Evolutionary conservation across 1,140 invertebrate species (phyloP), one percentile per base, ranked within the genome.

Genomic region (Nomia melanderi): DNA sequence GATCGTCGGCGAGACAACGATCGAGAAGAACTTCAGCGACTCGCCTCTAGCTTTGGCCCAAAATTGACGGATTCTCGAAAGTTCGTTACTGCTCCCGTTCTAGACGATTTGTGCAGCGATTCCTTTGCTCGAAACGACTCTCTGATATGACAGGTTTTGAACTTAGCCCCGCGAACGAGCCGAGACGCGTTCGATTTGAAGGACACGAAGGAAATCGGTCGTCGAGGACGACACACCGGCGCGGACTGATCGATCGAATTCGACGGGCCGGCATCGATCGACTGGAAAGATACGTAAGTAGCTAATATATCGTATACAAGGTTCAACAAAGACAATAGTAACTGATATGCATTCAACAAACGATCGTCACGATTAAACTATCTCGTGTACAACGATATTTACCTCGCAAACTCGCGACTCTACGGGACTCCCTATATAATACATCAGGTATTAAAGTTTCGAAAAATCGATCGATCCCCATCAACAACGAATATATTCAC

Each of bases 321-420:
- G 44, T 33, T 59, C 20, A 67, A 59, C 39, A 50, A 50, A 59
- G 23, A 23, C 20, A 69, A 50, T 36, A 31, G 29, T 59, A 76
- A 76, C 33, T 47, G 64, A 75, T 75, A 75, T 69, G 73, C 54
- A 36, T 69, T 50, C 20, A 67, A 76, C 73, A 69, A 69, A 69
- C 23, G 29, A 76, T 59, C 29, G 11, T 20, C 17, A 23, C n/a
- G 8, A 39, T 69, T 41, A 50, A 44, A 59, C 31, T 27, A 60
- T 69, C 7, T 25, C 3, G 65, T 17, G 54, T 59, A 47, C n/a
- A 76, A 60, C 20, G 53, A 50, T 50, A n/a, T 56, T 25, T 50
- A 60, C 36, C 54, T 23, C 65, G 33, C 25, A n/a, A 11, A 25
- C 25, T 11, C 27, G 17, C 14, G 31, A 17, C n/a, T 17, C 47